Percentiles rank a stretch among this genome's conserved stretches.
phyloP scores from a whole-genome alignment of 2,797 vertebrate genomes.

The Halcyon leucocephala region DNA sequence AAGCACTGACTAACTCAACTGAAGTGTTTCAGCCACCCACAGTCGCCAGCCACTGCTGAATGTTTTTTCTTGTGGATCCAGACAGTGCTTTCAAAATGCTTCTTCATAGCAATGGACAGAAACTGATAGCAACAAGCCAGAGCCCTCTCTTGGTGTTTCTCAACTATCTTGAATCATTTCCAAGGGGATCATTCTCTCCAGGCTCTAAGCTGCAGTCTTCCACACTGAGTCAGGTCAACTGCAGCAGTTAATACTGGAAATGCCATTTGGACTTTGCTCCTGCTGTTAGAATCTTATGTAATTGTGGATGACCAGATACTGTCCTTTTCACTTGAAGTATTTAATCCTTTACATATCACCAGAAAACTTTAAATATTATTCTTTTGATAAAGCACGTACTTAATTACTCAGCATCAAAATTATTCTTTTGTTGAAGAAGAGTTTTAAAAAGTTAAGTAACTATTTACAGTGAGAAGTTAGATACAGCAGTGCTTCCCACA shows the following conservation, averaged over 20 bases:
- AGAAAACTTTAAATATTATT: slow-evolving; percentile 3
- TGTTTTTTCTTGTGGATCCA: not conserved
- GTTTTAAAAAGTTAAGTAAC: not conserved
- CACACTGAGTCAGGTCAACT: not conserved
- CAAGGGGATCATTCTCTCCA: not conserved
- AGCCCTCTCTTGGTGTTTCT: not conserved
- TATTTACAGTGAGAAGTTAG: slow-evolving; percentile 6
- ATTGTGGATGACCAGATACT: not conserved
- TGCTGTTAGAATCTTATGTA: not conserved
- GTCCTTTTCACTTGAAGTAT: not conserved
- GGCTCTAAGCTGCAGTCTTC: not conserved
- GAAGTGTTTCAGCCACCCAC: not conserved
- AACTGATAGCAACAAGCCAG: not conserved
- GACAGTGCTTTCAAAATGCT: not conserved
- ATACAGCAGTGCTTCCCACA: slow-evolving; percentile 9
- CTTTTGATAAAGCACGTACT: not conserved
- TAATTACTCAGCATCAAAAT: slow-evolving; percentile 14
- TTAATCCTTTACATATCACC: not conserved
- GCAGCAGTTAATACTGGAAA: not conserved
- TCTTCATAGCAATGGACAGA: not conserved
- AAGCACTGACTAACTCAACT: not conserved
- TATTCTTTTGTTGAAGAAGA: not conserved
- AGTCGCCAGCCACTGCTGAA: not conserved
- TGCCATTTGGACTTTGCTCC: not conserved
- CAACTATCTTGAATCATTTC: not conserved